Conservation (phyloP, 1,140 invertebrate species). For the Micrasema minimum region DNA sequence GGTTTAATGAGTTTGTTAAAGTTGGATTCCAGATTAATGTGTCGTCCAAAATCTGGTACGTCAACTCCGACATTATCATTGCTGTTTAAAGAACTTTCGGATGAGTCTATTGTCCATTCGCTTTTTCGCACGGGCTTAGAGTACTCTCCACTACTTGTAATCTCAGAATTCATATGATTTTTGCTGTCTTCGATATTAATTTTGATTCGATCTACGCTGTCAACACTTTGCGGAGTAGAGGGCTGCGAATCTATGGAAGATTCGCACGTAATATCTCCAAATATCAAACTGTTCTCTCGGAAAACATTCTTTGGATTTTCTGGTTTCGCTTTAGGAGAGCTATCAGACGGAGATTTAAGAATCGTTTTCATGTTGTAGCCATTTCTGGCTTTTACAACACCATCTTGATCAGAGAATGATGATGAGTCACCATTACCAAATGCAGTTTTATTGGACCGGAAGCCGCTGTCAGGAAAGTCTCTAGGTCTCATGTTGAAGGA, state of each 20-base stretch:
- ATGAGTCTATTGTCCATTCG: conserved; percentile 29
- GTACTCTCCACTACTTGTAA: conserved; percentile 12
- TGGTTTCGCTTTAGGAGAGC: conserved; percentile 19
- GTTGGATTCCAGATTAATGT: conserved; percentile 8
- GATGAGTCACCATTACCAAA: conserved; percentile 16
- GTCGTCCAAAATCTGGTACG: conserved; percentile 15
- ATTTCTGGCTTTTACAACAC: conserved; percentile 10
- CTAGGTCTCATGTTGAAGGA: conserved; percentile 43
- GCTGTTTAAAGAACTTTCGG: conserved; percentile 26
- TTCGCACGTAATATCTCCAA: conserved; percentile 49
- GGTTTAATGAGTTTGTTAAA: conserved; percentile 17
- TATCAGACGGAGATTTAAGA: conserved; percentile 30
- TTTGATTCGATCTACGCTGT: conserved; percentile 24
- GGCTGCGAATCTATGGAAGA: conserved; percentile 45
- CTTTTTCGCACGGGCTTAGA: conserved; percentile 14
- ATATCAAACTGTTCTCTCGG: conserved; percentile 50
- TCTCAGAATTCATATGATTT: conserved; percentile 19
- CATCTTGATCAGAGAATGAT: conserved; percentile 19
- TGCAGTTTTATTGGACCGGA: not conserved
- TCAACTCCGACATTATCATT: conserved; percentile 29
- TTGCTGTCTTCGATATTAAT: conserved; percentile 38
- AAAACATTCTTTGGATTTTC: conserved; percentile 51
- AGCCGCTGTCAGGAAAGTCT: conserved; percentile 40
- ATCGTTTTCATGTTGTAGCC: conserved; percentile 32
- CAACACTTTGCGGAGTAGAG: conserved; percentile 43